Evolutionary conservation across 2,888 invertebrate genomes (phyloP), one percentile per base, ranked within the genome.

Genomic region (Camptogramma bilineatum): DNA sequence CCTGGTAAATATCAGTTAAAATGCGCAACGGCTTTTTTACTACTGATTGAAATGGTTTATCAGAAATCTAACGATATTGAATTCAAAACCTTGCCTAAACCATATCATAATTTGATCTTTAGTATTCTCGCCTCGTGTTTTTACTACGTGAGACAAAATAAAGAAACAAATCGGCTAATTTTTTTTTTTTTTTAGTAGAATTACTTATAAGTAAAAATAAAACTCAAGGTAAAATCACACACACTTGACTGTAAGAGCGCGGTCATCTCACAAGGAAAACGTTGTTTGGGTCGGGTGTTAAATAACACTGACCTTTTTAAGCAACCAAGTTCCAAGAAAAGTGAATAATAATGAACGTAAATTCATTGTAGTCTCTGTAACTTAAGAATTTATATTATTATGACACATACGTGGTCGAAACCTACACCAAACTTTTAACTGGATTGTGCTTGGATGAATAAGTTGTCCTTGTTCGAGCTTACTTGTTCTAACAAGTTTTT

Each of bases 281-380:
- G 24, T 44, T 63, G 51, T 55, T 61, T 39, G 52, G 55, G 53
- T 48, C 16, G 46, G 56, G 55, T 63, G 56, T 64, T 57, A 62
- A 53, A 62, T 68, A 61, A 68, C 66, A 65, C 65, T 62, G 65
- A 66, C 66, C 69, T 62, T 56, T 61, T 54, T 57, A 51, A 63
- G 60, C 60, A 68, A 19, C 56, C 58, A 51, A 58, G 54, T 71
- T 71, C 65, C 48, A 46, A 62, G 69, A 69, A 64, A 42, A 48
- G 24, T 59, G 59, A 64, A 60, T 58, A 52, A 39, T 65, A 44
- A 44, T 54, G 46, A 63, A 44, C 53, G 47, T 58, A 52, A 62
- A 54, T 58, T 65, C 47, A 52, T 48, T 18, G 47, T 46, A 56
- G 54, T 48, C 44, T 16, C 18, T 18, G 51, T 60, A 55, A 58